These are phyloP conservation scores for Prorops nasuta DNA, from an alignment of 1,140 invertebrate genomes.

Conservation along the genomic window DNA sequence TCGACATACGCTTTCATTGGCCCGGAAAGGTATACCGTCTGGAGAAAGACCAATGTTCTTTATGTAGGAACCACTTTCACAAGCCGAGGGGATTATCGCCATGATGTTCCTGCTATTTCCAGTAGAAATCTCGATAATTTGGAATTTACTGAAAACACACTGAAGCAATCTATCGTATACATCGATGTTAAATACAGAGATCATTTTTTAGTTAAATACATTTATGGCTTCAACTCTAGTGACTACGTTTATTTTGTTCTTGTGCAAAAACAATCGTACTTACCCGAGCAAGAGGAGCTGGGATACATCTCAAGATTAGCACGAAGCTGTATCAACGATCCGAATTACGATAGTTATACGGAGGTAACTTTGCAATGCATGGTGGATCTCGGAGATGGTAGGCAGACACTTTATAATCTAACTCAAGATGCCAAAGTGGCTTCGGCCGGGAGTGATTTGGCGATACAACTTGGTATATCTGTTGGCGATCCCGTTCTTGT, in stretches of 20 bases:
- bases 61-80: constrained; percentile 96
- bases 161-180: constrained; percentile 81
- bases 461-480: constrained; percentile 74
- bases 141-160: constrained; percentile 77
- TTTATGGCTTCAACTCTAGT: constrained; percentile 93
- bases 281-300: constrained; percentile 81
- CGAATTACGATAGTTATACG: constrained; percentile 92
- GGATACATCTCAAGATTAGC: constrained; percentile 89
- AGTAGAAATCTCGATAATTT: constrained; percentile 78
- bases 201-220: constrained; percentile 91
- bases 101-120: constrained; percentile 90
- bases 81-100: constrained; percentile 87
- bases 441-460: constrained; percentile 76
- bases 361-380: constrained; percentile 89
- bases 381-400: constrained; percentile 54
- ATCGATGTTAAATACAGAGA: constrained; percentile 94
- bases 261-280: constrained; percentile 88
- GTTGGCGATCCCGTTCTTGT: constrained; percentile 77
- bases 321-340: constrained; percentile 89
- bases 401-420: constrained; percentile 74
- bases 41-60: constrained; percentile 76
- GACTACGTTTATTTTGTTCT: constrained; percentile 94
- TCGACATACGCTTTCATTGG: constrained; percentile 95
- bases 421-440: constrained; percentile 88
- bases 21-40: constrained; percentile 78